Evolutionary conservation across 1,140 invertebrate genomes (phyloP).

Genomic region (Atta colombica): DNA sequence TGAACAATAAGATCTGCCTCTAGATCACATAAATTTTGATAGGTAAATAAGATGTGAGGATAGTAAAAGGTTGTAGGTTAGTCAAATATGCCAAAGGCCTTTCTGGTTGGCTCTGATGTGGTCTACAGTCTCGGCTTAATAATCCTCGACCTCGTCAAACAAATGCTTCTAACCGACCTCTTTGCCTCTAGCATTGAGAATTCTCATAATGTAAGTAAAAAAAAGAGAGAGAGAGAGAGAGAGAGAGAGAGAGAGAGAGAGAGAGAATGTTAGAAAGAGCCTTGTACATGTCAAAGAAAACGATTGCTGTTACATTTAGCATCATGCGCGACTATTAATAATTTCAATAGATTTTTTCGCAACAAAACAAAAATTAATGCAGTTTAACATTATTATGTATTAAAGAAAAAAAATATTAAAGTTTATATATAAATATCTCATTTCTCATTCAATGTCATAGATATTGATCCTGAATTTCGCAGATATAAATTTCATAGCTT

Average conservation of each 20-base stretch:
- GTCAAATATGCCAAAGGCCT: conserved; percentile 81
- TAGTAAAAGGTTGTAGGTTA: conserved; percentile 68
- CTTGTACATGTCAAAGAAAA: background rate
- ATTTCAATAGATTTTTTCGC: background rate
- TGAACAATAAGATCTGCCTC: background rate
- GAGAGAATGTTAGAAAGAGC: background rate
- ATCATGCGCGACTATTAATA: background rate
- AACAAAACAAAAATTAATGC: background rate
- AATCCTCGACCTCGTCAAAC: conserved; percentile 86
- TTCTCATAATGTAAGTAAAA: conserved; percentile 45
- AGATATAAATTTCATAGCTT: background rate
- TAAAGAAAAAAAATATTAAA: background rate
- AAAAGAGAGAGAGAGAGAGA: conserved; percentile 2
- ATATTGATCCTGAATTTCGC: background rate
- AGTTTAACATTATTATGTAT: background rate
- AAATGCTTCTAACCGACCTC: conserved; percentile 83
- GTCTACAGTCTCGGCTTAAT: conserved; percentile 85
- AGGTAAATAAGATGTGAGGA: conserved; percentile 58
- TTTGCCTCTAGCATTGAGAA: conserved; percentile 70
- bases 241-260: no score
- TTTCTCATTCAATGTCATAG: background rate
- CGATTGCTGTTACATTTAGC: background rate
- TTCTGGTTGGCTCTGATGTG: conserved; percentile 84
- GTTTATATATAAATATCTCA: background rate
- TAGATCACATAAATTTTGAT: conserved; percentile 71